Evolutionary conservation across 2,888 invertebrate species (phyloP).

Genomic region (Epinotia demarniana): DNA sequence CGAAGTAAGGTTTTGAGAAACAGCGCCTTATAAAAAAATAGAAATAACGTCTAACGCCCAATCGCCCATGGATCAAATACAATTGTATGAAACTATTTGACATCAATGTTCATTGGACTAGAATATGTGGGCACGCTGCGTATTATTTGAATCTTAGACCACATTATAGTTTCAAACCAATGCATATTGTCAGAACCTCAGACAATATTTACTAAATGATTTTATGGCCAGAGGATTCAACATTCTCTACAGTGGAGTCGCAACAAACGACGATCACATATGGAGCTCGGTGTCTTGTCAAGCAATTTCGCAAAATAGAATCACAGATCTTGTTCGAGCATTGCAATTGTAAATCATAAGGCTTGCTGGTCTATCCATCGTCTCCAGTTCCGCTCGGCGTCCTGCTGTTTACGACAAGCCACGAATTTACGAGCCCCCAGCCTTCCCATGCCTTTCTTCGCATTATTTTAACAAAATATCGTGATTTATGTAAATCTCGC

Average conservation of each 20-base stretch:
- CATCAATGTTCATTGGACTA: too few species aligned
- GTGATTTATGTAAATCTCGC: slow-evolving; percentile 77
- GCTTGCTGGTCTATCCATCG: slow-evolving; percentile 75
- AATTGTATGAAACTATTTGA: too few species aligned
- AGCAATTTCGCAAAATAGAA: slow-evolving; percentile 47
- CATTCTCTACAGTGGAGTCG: neutral
- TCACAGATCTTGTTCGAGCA: slow-evolving; percentile 42
- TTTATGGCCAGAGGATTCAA: neutral
- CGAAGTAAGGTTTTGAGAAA: too few species aligned
- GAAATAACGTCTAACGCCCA: too few species aligned
- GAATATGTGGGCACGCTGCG: neutral
- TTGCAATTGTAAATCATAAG: slow-evolving; percentile 74
- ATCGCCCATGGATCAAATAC: too few species aligned
- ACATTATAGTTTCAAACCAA: neutral
- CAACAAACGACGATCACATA: slow-evolving; percentile 49
- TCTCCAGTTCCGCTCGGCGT: slow-evolving; percentile 67
- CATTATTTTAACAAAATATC: slow-evolving; percentile 83
- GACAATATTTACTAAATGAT: neutral
- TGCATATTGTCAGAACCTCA: neutral
- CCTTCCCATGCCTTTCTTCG: slow-evolving; percentile 72
- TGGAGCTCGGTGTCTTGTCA: slow-evolving; percentile 65
- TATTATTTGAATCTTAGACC: neutral
- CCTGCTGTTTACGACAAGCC: slow-evolving; percentile 74
- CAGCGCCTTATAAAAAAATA: too few species aligned
- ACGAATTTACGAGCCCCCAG: slow-evolving; percentile 83